Conservation (phyloP, 2,113 vertebrate species). For the Chitala chitala region DNA sequence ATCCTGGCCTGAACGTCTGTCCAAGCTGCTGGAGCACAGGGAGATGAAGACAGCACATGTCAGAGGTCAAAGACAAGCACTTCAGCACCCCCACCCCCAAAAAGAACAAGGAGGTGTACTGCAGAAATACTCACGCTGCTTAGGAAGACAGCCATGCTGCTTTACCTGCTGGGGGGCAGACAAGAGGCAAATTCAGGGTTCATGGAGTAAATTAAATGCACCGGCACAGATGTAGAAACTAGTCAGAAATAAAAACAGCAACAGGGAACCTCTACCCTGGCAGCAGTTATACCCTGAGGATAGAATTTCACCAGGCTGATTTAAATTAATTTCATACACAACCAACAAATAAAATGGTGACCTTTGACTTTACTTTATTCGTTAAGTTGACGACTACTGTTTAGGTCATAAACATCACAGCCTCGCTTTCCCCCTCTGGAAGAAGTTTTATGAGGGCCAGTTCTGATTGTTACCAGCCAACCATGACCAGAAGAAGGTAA, state of each 20-base stretch:
- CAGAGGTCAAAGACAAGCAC: conserved; percentile 16
- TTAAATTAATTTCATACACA: conserved; percentile 5
- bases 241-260: not conserved
- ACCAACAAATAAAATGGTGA: conserved; percentile 16
- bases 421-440: not conserved
- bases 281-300: not conserved
- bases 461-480: conserved; percentile 14
- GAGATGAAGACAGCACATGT: not conserved
- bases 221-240: not conserved
- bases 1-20: conserved; percentile 72
- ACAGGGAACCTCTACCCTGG: not conserved
- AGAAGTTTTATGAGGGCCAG: not conserved
- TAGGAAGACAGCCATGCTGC: conserved; percentile 69
- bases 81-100: not conserved
- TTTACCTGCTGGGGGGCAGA: conserved; percentile 67
- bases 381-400: not conserved
- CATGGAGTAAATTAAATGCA: not conserved
- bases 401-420: conserved; percentile 12
- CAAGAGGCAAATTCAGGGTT: not conserved
- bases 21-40: conserved; percentile 61
- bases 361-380: conserved; percentile 11
- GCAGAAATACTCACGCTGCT: conserved; percentile 71
- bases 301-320: not conserved
- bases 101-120: not conserved
- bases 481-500: not conserved